Conservation (phyloP, 1,140 invertebrate genomes). For the Cepaea nemoralis region DNA sequence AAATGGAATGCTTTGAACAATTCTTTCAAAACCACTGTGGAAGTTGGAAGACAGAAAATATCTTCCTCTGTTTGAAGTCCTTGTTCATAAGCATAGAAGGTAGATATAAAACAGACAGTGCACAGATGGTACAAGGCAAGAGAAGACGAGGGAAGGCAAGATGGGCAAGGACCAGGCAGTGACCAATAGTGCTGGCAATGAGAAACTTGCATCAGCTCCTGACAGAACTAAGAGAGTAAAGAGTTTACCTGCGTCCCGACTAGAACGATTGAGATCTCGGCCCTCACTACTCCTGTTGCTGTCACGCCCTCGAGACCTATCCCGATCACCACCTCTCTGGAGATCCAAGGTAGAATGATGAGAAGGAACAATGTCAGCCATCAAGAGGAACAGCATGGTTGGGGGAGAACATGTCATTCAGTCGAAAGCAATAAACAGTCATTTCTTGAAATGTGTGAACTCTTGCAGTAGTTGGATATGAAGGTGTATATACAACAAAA, state of each 20-base stretch:
- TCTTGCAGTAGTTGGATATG: no score
- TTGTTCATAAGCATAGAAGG: no score
- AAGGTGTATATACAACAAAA: no score
- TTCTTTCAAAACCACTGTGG: background rate
- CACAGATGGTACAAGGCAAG: background rate
- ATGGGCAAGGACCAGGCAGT: background rate
- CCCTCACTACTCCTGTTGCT: conserved; percentile 22
- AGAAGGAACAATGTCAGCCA: background rate
- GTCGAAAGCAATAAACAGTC: background rate
- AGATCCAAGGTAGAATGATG: conserved; percentile 2
- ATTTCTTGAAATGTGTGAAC: background rate
- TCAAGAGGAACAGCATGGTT: background rate
- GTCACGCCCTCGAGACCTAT: conserved; percentile 20
- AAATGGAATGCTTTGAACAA: background rate
- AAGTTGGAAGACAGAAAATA: no score
- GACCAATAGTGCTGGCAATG: background rate
- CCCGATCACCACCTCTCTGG: conserved; percentile 29
- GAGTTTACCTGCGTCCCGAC: conserved; percentile 35
- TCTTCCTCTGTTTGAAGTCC: no score
- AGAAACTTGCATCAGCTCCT: conserved; percentile 11
- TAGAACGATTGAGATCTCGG: conserved; percentile 14
- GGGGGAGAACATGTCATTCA: background rate
- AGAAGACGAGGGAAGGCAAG: no score
- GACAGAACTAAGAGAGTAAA: background rate
- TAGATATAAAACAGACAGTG: no score